Base-by-base conservation (phyloP, 2,113 vertebrate species). In the Cichladusa arquata region DNA sequence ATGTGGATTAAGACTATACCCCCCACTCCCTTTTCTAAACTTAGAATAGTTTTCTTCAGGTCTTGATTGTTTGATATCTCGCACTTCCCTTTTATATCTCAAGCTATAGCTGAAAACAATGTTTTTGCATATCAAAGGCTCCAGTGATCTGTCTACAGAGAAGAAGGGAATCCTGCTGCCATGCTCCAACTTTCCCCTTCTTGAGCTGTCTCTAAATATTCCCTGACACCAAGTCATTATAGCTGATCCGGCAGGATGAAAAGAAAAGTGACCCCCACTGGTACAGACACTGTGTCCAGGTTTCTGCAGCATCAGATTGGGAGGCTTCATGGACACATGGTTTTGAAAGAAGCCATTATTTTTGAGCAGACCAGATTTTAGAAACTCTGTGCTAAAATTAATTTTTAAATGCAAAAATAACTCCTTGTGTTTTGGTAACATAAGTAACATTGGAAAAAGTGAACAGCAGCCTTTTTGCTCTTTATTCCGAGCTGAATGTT, bases 101-200 rank as follows among this genome's bases (percentile, higher is more conserved):
- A 93, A 94, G 90, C 78, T 82, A 82, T 62, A 81, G 87, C 85
- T 95, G 92, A 96, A 97, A 96, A 97, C 95, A 97, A 92, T 97
- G 96, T 93, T 96, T 97, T 87, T 96, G 94, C 90, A 97, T 98
- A 97, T 95, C 95, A 98, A 98, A 98, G 93, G 81, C 94, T 97
- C 57, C 95, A 97, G 81, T 94, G 96, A 98, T 97, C 81, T 97
- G 96, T 96, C 95, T 94, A 94, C 86, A 84, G 95, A 97, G 97
- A 94, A 94, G 81, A 94, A 97, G 96, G 97, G 95, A 96, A 97
- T 96, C 93, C 94, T 95, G 91, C n/a, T 93, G 95, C 92, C 76
- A 65, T 86, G 72, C 91, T 97, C 76, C 62, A 87, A 92, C 91
- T 93, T 97, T 64, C 77, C 74, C 80, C 90, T 88, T 92, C 97